Evolutionary conservation across 2,888 invertebrate genomes (phyloP).

Genomic region (Hirtodrosophila cameraria): DNA sequence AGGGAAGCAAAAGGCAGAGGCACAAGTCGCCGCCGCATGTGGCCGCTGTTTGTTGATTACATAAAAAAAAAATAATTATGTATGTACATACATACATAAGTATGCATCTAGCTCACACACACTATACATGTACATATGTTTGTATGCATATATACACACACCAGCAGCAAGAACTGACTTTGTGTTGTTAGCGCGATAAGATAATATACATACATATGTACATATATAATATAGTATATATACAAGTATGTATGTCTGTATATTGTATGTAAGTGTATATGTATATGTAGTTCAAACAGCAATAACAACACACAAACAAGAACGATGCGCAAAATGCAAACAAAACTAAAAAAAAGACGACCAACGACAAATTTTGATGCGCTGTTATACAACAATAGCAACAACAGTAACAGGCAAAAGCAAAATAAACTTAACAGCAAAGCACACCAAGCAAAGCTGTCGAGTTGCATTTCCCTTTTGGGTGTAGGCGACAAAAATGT

Average conservation of each 20-base stretch:
- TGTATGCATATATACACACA: background rate
- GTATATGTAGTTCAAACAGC: conserved; percentile 24
- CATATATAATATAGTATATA: conserved; percentile 10
- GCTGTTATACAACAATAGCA: conserved; percentile 43
- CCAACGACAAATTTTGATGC: conserved; percentile 39
- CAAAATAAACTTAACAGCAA: conserved; percentile 24
- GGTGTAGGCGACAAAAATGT: conserved; percentile 45
- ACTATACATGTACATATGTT: conserved; percentile 10
- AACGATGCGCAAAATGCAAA: conserved; percentile 72
- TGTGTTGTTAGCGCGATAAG: conserved; percentile 47
- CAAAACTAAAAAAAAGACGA: conserved; percentile 44
- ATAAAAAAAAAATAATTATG: conserved; percentile 69
- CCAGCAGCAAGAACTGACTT: conserved; percentile 30
- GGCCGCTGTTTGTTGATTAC: conserved; percentile 74
- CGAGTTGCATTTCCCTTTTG: conserved; percentile 31
- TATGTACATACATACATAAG: conserved; percentile 23
- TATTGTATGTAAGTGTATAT: conserved; percentile 7
- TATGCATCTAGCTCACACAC: conserved; percentile 40
- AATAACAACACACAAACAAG: conserved; percentile 34
- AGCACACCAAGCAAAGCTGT: conserved; percentile 5
- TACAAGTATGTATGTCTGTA: background rate
- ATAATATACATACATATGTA: conserved; percentile 36
- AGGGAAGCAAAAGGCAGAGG: conserved; percentile 43
- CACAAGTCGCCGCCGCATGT: conserved; percentile 48
- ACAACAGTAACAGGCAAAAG: conserved; percentile 22